These are phyloP conservation scores for Rhamphomyia laevipes DNA, from an alignment of 2,888 invertebrate genomes.

Conservation along the genomic window DNA sequence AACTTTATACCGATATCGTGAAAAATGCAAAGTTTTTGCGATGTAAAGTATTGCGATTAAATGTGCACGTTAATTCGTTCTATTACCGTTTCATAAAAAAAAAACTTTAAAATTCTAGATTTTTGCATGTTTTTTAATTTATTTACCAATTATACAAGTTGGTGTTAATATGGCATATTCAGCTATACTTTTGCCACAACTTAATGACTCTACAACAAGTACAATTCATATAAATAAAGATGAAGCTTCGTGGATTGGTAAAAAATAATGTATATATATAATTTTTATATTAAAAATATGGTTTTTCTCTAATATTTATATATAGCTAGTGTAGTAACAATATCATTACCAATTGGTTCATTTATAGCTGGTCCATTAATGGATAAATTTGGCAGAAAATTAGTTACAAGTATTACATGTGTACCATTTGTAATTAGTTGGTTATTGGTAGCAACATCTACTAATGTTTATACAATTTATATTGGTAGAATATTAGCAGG, in stretches of 20 bases:
- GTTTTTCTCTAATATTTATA: too few species aligned
- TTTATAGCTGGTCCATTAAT: slow-evolving; percentile 42
- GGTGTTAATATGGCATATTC: slow-evolving; percentile 48
- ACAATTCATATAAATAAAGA: slow-evolving; percentile 35
- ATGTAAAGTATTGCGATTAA: too few species aligned
- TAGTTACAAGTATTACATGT: slow-evolving; percentile 33
- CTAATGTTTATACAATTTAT: slow-evolving; percentile 38
- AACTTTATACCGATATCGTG: too few species aligned
- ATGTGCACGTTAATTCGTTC: too few species aligned
- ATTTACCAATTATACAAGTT: slow-evolving; percentile 42
- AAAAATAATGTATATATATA: slow-evolving; percentile 10
- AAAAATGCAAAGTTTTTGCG: too few species aligned
- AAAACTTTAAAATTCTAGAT: slow-evolving; percentile 25
- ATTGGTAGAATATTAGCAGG: slow-evolving; percentile 42
- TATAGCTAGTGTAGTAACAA: slow-evolving; percentile 43
- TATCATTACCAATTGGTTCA: slow-evolving; percentile 43
- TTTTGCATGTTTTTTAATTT: slow-evolving; percentile 37
- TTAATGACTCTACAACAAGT: slow-evolving; percentile 30
- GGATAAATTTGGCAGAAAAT: slow-evolving; percentile 44
- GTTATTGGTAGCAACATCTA: slow-evolving; percentile 38
- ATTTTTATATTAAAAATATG: slow-evolving; percentile 7
- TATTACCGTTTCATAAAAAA: too few species aligned
- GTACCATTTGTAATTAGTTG: slow-evolving; percentile 41
- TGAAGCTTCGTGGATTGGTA: slow-evolving; percentile 48
- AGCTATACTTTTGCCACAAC: slow-evolving; percentile 43